Conservation (phyloP, 2,888 invertebrate genomes). For the Pollenia griseotomentosa region DNA sequence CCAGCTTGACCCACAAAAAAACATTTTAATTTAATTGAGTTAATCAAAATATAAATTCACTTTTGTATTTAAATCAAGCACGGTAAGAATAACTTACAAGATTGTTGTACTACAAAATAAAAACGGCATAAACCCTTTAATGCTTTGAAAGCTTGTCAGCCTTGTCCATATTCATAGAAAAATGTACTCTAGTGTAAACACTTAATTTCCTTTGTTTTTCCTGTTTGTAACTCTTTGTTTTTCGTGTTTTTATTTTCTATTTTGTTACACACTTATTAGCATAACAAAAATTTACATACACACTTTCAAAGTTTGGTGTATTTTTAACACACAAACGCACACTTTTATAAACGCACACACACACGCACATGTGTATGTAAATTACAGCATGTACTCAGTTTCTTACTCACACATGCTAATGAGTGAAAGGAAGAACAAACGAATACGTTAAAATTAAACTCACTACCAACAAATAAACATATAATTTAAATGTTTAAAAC, state of each 20-base stretch:
- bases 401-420: slow-evolving; percentile 17
- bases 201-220: slow-evolving; percentile 64
- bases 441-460: slow-evolving; percentile 42
- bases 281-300: slow-evolving; percentile 53
- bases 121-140: slow-evolving; percentile 2
- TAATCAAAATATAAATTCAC: slow-evolving; percentile 47
- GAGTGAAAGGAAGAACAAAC: neutral
- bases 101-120: neutral
- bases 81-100: slow-evolving; percentile 1
- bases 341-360: too few relatives aligned
- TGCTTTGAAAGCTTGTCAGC: slow-evolving; percentile 49
- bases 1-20: neutral
- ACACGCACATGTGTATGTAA: neutral
- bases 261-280: slow-evolving; percentile 33
- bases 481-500: slow-evolving; percentile 50
- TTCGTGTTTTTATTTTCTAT: slow-evolving; percentile 13
- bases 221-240: slow-evolving; percentile 36
- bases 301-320: slow-evolving; percentile 26
- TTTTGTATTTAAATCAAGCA: slow-evolving; percentile 46
- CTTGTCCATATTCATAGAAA: slow-evolving; percentile 61
- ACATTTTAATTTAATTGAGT: slow-evolving; percentile 40
- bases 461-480: slow-evolving; percentile 8
- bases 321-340: slow-evolving; percentile 1
- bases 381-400: neutral
- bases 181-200: slow-evolving; percentile 53